Percentiles rank a stretch among this genome's conserved stretches.
Evolutionary conservation across 2,113 vertebrate species (phyloP).

Genomic region (Thamnaconus septentrionalis): DNA sequence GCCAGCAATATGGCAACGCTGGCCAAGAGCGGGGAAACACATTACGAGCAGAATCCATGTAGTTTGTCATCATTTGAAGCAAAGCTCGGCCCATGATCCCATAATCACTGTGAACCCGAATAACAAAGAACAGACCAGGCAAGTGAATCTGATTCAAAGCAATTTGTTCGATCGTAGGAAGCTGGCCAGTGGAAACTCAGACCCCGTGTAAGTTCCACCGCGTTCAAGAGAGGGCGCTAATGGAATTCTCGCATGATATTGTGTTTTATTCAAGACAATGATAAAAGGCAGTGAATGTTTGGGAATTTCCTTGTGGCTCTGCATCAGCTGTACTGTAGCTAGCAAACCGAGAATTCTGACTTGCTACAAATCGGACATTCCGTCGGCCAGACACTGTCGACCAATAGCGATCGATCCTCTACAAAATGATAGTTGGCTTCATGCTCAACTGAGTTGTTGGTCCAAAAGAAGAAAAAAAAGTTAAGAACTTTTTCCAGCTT

Average conservation of each 20-base stretch:
- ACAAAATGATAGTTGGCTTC: no score
- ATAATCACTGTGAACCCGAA: slow-evolving; percentile 54
- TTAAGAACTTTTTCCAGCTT: no score
- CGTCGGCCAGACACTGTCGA: no score
- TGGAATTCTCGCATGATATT: slow-evolving; percentile 29
- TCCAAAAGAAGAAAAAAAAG: no score
- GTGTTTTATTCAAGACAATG: no score
- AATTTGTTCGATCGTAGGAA: slow-evolving; percentile 74
- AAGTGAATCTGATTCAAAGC: slow-evolving; percentile 69
- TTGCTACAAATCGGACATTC: no score
- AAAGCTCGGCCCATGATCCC: slow-evolving; percentile 57
- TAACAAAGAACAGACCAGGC: slow-evolving; percentile 66
- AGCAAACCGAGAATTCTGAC: no score
- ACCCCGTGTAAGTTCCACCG: slow-evolving; percentile 61
- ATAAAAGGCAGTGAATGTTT: no score
- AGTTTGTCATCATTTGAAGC: slow-evolving; percentile 64
- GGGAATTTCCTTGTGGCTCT: no score
- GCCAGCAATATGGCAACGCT: slow-evolving; percentile 23
- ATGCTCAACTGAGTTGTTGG: no score
- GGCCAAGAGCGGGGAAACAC: slow-evolving; percentile 16
- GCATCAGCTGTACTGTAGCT: no score
- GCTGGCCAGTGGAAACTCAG: slow-evolving; percentile 67
- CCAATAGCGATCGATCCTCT: no score
- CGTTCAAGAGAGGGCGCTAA: slow-evolving; percentile 46
- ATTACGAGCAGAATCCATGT: slow-evolving; percentile 49